Evolutionary conservation across 92 coral and sea anemone genomes (phyloP).

Genomic region (Montipora capitata): DNA sequence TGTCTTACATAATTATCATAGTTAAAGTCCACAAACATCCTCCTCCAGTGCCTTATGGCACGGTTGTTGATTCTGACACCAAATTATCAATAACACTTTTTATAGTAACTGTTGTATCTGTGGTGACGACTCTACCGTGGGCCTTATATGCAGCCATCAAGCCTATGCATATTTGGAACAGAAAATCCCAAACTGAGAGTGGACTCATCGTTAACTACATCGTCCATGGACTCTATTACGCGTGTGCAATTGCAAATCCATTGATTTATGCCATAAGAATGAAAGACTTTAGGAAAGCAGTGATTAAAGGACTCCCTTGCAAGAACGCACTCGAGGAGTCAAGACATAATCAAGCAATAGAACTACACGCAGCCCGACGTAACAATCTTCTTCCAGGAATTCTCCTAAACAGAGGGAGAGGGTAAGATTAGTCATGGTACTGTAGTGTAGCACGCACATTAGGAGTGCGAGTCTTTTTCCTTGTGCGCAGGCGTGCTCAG

Average conservation of each 20-base stretch:
- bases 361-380: not conserved
- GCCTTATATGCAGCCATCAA: not conserved
- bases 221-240: not conserved
- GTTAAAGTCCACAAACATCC: not conserved
- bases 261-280: conserved; percentile 56
- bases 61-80: not conserved
- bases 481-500: too few relatives aligned
- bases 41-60: not conserved
- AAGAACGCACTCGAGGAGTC: not conserved
- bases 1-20: conserved; percentile 1
- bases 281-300: conserved; percentile 17
- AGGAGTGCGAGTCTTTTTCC: too few relatives aligned
- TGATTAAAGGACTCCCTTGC: not conserved
- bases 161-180: not conserved
- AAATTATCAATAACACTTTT: conserved; percentile 30
- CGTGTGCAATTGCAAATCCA: conserved; percentile 16
- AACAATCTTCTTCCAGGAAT: too few relatives aligned
- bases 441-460: too few relatives aligned
- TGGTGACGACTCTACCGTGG: conserved; percentile 21
- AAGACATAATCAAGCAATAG: not conserved
- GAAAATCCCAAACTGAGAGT: too few relatives aligned
- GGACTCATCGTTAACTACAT: not conserved
- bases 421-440: too few relatives aligned
- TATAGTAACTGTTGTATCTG: not conserved
- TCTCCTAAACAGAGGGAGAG: too few relatives aligned